These are phyloP conservation scores for Phocoena phocoena DNA, from an alignment of 2,113 vertebrate species.

Conservation along the genomic window DNA sequence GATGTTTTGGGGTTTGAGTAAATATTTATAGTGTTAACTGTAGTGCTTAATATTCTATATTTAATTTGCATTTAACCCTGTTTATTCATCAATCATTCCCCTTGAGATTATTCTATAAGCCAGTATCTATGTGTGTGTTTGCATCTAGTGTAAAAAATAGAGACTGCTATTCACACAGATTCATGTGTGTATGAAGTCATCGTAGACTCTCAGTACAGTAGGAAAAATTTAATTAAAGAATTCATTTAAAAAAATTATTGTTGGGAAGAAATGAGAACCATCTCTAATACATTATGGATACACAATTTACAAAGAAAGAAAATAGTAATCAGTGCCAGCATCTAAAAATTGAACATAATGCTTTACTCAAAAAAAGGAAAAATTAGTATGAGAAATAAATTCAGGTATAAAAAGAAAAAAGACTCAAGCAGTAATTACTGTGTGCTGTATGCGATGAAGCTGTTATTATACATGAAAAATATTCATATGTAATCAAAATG, in stretches of 20 bases:
- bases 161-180: not conserved
- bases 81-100: not conserved
- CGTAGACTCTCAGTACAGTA: not conserved
- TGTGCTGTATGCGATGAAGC: not conserved
- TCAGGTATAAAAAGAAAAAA: not conserved
- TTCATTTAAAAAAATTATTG: not conserved
- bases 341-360: not conserved
- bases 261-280: not conserved
- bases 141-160: not conserved
- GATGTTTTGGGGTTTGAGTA: not conserved
- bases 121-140: not conserved
- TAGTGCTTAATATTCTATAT: not conserved
- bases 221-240: not conserved
- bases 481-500: not conserved
- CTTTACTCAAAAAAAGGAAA: not conserved
- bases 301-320: not conserved
- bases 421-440: not conserved
- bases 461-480: not conserved
- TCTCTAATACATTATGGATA: not conserved
- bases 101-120: not conserved
- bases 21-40: not conserved
- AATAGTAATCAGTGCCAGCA: not conserved
- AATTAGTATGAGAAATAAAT: not conserved
- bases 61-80: not conserved
- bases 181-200: not conserved